phyloP scores from a whole-genome alignment of 1,140 invertebrate genomes.

The Antheraea pernyi region DNA sequence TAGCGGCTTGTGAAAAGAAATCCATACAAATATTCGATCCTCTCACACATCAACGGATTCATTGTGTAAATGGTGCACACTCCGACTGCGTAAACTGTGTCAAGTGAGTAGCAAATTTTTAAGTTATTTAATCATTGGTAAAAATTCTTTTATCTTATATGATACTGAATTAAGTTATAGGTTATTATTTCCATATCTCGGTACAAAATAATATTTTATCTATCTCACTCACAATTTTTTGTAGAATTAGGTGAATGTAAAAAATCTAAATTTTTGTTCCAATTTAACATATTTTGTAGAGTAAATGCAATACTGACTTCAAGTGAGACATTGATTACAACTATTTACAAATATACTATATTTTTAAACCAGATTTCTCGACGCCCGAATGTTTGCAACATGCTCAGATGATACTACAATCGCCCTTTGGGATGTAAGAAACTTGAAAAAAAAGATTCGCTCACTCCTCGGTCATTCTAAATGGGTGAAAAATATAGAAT shows the following conservation, averaged over 20 bases:
- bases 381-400: conserved; percentile 93
- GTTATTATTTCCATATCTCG: no score
- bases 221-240: no score
- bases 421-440: conserved; percentile 94
- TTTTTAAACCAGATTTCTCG: conserved; percentile 86
- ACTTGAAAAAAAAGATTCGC: conserved; percentile 87
- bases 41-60: conserved; percentile 86
- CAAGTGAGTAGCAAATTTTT: conserved; percentile 80
- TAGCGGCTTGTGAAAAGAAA: conserved; percentile 94
- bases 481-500: conserved; percentile 98
- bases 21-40: conserved; percentile 95
- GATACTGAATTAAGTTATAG: no score
- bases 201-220: no score
- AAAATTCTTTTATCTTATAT: no score
- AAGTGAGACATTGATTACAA: background rate
- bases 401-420: conserved; percentile 96
- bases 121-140: no score
- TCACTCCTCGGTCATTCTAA: conserved; percentile 93
- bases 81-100: conserved; percentile 96
- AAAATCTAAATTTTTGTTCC: no score
- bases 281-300: no score
- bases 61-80: conserved; percentile 90
- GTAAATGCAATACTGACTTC: no score
- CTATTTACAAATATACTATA: background rate
- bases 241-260: no score